Base-by-base conservation (phyloP, 2,797 vertebrate species). In the Diplodus sargus region DNA sequence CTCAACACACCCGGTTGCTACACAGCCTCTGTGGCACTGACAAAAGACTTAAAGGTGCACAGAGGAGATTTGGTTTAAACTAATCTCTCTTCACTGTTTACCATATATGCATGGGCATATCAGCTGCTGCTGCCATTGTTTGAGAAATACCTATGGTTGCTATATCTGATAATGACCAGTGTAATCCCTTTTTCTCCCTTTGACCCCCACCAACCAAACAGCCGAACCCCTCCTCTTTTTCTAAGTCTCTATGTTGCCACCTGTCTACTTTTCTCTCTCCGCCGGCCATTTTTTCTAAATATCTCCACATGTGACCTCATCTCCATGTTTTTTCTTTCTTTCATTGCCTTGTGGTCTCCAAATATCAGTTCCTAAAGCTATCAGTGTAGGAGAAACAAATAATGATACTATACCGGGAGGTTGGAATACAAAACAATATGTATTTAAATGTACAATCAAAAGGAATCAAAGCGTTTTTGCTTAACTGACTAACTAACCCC, bases 51-150 rank as follows among this genome's bases (percentile, higher is more conserved):
- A 88, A 93, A 94, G 92, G 92, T 92, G 91, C 91, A 88, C 67
- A 52, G 82, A 92, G 87, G 90, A 95, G 93, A 94, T 95, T 93
- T 92, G 85, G 90, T 92, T 86, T 61, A 66, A 82, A 89, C 94
- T 94, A 94, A 95, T 95, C 95, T 95, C 87, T 94, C 92, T 89
- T 88, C 68, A 76, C 89, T 92, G 90, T 94, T 95, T 95, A 93
- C 91, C 94, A 93, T 95, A 95, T 94, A 94, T 94, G 94, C 92
- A 94, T 88, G 78, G 83, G 80, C 79, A 88, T 94, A 94, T 93
- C 93, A 89, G 89, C 77, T 89, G 85, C 88, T 85, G 79, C 89
- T 89, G 89, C 92, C 82, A 88, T 88, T 90, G 91, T 88, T 80
- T 94, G 93, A 95, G 93, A 92, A 95, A 95, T 95, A 92, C 94